Evolutionary conservation across 1,140 invertebrate species (phyloP), one percentile per base, ranked within the genome.

Genomic region (Euwallacea fornicatus): DNA sequence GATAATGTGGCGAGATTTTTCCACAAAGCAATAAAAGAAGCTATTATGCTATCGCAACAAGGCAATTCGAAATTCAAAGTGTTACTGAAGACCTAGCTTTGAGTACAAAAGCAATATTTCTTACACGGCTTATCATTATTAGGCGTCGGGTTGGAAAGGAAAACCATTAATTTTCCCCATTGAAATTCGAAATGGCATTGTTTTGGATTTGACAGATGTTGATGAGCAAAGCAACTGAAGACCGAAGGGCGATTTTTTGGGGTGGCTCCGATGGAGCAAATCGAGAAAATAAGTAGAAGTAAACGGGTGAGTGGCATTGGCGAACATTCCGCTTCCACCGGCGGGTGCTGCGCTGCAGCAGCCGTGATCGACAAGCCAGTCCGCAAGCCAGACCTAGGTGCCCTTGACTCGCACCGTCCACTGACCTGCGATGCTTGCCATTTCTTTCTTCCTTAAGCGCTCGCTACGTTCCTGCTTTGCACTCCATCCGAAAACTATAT

Each of bases 331-430:
- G 64, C 33, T 55, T 42, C 21, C 42, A 42, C 33, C 53, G 56
- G 46, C 47, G 21, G 41, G 21, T 16, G 43, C 42, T 33, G 69
- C 61, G 54, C 42, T 54, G 54, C 41, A 59, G 58, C 44, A 21
- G 33, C 15, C 54, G 55, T 61, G 72, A 73, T 70, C 66, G 66
- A 68, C 69, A 69, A 73, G 68, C 46, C 47, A 42, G 15, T 59
- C 63, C 33, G 63, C 62, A 54, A 33, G 42, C 56, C 62, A 59
- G 55, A 66, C 59, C 54, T 59, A 63, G 62, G 47, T 72, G 70
- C 70, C 70, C 64, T 72, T 72, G 70, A 66, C 70, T 72, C 63
- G 33, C 56, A 66, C 56, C 63, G 70, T 72, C 70, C 70, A 72
- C 55, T 72, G 21, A 72, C 70, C 70, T 72, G 63, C 64, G 64